These are phyloP conservation scores for Eciton burchellii DNA, from an alignment of 1,140 invertebrate genomes.

Conservation along the genomic window DNA sequence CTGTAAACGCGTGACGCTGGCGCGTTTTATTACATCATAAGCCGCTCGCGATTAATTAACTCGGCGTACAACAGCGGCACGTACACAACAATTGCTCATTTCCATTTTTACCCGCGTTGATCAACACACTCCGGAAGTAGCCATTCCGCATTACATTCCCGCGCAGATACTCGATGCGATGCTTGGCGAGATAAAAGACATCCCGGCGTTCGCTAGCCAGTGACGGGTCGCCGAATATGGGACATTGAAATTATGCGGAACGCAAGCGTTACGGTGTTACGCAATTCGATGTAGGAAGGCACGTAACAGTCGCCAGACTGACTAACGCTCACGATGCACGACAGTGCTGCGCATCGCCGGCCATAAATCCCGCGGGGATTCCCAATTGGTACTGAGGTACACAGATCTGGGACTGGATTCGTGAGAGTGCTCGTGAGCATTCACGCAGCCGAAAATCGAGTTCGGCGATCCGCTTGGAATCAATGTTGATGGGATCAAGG, in stretches of 20 bases:
- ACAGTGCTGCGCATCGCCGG: neutral
- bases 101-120: constrained; percentile 42
- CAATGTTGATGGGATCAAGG: constrained; percentile 13
- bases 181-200: constrained; percentile 26
- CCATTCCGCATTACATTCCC: constrained; percentile 22
- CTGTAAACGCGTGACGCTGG: neutral
- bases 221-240: constrained; percentile 65
- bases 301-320: constrained; percentile 48
- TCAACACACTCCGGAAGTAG: neutral
- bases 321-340: constrained; percentile 59
- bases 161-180: neutral
- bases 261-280: constrained; percentile 71
- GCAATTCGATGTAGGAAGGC: constrained; percentile 62
- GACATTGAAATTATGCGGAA: constrained; percentile 71
- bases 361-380: constrained; percentile 39
- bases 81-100: constrained; percentile 55
- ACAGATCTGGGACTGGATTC: constrained; percentile 37
- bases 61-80: neutral
- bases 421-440: constrained; percentile 9
- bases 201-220: neutral
- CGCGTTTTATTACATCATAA: constrained; percentile 23
- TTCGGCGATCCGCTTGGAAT: constrained; percentile 33
- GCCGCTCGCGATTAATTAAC: constrained; percentile 47
- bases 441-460: constrained; percentile 3
- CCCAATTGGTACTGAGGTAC: constrained; percentile 41